These are phyloP conservation scores for Trachelus tabidus DNA, from an alignment of 2,888 invertebrate species.

Conservation along the genomic window DNA sequence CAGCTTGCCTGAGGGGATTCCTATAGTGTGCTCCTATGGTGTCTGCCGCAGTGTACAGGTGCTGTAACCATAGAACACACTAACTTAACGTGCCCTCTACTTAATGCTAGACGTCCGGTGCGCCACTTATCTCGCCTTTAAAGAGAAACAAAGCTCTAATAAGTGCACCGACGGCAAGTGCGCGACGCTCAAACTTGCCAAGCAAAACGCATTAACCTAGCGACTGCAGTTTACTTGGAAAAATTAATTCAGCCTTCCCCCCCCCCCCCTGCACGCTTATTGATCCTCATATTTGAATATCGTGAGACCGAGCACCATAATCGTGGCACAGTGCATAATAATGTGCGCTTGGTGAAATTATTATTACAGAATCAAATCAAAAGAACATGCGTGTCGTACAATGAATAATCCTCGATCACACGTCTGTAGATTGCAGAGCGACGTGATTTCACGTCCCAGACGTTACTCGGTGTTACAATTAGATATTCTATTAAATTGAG, in stretches of 20 bases:
- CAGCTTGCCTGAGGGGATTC: conserved; percentile 83
- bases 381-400: conserved; percentile 46
- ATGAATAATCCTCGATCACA: conserved; percentile 51
- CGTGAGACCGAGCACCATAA: conserved; percentile 45
- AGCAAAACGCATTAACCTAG: background rate
- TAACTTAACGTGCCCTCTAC: conserved; percentile 55
- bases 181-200: background rate
- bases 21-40: conserved; percentile 75
- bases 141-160: background rate
- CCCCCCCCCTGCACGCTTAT: too few species aligned
- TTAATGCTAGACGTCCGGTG: conserved; percentile 24
- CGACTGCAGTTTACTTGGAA: background rate
- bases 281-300: background rate
- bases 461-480: background rate
- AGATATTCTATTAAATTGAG: background rate
- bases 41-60: conserved; percentile 75
- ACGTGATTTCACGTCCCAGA: conserved; percentile 32
- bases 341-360: conserved; percentile 36
- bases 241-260: background rate
- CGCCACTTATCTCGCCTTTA: background rate
- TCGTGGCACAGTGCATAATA: conserved; percentile 39
- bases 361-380: conserved; percentile 29
- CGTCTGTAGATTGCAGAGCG: conserved; percentile 48
- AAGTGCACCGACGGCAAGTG: background rate
- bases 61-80: conserved; percentile 75